A percentile compares a stretch with the other conserved stretches of the same genome.
These are phyloP conservation scores for Nysson spinosus DNA, from an alignment of 2,888 invertebrate species.

Conservation along the genomic window DNA sequence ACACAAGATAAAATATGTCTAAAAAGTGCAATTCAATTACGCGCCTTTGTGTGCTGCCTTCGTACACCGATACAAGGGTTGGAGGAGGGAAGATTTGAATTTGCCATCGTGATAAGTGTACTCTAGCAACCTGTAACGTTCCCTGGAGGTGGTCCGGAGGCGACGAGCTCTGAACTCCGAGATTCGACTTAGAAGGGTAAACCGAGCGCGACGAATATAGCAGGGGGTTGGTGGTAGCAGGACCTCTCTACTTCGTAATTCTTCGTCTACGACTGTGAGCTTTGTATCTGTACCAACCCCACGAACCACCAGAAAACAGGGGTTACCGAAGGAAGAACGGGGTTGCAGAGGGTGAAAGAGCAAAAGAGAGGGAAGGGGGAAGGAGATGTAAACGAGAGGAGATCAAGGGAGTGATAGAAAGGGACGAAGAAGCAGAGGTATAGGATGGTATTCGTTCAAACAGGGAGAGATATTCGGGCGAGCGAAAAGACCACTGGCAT, in stretches of 20 bases:
- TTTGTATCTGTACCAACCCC: slow-evolving; percentile 55
- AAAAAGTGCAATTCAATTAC: slow-evolving; percentile 38
- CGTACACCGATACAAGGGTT: slow-evolving; percentile 1
- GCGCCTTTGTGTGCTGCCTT: slow-evolving; percentile 27
- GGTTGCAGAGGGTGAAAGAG: slow-evolving; percentile 1
- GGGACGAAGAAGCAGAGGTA: slow-evolving; percentile 16
- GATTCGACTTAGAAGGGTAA: slow-evolving; percentile 56
- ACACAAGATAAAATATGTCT: background rate
- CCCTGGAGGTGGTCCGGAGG: slow-evolving; percentile 39
- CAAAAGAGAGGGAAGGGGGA: slow-evolving; percentile 7
- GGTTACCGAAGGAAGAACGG: slow-evolving; percentile 29
- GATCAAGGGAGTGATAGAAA: slow-evolving; percentile 34
- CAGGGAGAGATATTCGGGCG: slow-evolving; percentile 19
- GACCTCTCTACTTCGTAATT: slow-evolving; percentile 61
- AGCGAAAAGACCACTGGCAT: slow-evolving; percentile 64
- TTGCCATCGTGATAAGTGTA: slow-evolving; percentile 40
- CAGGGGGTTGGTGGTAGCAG: slow-evolving; percentile 28
- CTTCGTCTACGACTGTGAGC: slow-evolving; percentile 55
- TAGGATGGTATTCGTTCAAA: slow-evolving; percentile 29
- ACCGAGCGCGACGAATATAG: slow-evolving; percentile 61
- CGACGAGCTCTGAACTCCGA: slow-evolving; percentile 49
- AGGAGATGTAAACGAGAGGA: slow-evolving; percentile 2
- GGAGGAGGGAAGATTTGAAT: slow-evolving; percentile 34
- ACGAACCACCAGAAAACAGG: slow-evolving; percentile 54
- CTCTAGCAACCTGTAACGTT: slow-evolving; percentile 46